Conservation (phyloP, 2,888 invertebrate species). For the Tetranychus truncatus region DNA sequence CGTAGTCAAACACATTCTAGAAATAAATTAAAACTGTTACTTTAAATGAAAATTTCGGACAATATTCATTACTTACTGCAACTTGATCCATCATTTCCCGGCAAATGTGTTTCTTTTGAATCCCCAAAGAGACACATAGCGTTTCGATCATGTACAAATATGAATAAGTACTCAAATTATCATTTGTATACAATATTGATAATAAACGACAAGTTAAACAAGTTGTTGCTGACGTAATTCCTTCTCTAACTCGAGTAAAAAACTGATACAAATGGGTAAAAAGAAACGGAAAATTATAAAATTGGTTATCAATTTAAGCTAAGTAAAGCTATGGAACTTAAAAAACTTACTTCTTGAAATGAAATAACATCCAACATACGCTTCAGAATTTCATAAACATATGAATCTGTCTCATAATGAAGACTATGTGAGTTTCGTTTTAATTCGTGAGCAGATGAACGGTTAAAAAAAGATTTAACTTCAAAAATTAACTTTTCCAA, state of each 20-base stretch:
- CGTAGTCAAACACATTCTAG: constrained; percentile 14
- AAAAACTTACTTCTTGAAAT: too few relatives aligned
- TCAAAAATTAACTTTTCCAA: too few relatives aligned
- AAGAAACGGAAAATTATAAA: not conserved
- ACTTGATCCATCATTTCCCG: constrained; percentile 56
- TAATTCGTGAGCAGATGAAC: too few relatives aligned
- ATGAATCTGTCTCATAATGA: too few relatives aligned
- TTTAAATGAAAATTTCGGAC: not conserved
- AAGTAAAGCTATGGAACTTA: too few relatives aligned
- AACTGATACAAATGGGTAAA: not conserved
- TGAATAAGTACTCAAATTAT: constrained; percentile 20
- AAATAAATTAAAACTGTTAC: not conserved
- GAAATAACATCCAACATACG: too few relatives aligned
- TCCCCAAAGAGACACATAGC: constrained; percentile 21
- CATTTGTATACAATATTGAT: constrained; percentile 18
- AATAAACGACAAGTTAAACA: constrained; percentile 22
- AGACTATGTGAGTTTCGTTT: too few relatives aligned
- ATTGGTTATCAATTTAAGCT: too few relatives aligned
- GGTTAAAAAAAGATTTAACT: too few relatives aligned
- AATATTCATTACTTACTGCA: constrained; percentile 36
- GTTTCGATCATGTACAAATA: constrained; percentile 16
- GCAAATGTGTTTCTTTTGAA: constrained; percentile 44
- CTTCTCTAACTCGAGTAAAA: constrained; percentile 17
- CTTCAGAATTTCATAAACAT: too few relatives aligned
- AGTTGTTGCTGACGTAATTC: constrained; percentile 21